Evolutionary conservation across 2,797 vertebrate genomes (phyloP), one percentile per base, ranked within the genome.

Genomic region (Bufotes viridis): DNA sequence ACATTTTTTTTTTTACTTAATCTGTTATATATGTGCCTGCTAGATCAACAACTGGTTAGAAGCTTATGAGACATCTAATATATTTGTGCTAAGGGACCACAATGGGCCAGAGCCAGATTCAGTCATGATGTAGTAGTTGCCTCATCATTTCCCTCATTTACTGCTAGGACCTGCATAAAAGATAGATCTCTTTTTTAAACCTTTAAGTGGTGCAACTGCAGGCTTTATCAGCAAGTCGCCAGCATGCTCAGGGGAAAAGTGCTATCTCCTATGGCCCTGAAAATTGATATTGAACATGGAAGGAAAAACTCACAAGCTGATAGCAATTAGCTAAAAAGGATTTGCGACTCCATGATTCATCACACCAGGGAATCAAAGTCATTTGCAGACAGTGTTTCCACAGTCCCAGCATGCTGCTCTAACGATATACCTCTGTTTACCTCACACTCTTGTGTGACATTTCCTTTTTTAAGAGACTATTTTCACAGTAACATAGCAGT

Each of bases 261-360:
- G 93, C 95, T 96, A 96, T 97, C 97, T 97, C 96, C 95, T 96
- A 95, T 95, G 96, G 95, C 94, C 96, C 93, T 97, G 97, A 97
- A 99, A 99, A 99, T 99, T 98, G 98, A 99, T 99, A 99, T 99
- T 98, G 98, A 98, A 98, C 97, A 97, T 93, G 94, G 96, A 95
- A 94, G 93, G 92, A 95, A 96, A 96, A 95, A 95, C 96, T 96
- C 96, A 96, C 96, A 96, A 96, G 96, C 96, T 97, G 96, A 96
- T 97, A 97, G 97, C 97, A 99, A 98, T 99, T 99, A 99, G 97
- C 97, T 97, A 98, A 97, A 98, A 97, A 98, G 97, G 97, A 97
- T 98, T 97, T 97, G 96, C 94, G 94, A 96, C 96, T 97, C 96
- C 94, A 95, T 96, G 97, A 98, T 97, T 97, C 97, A 98, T 98